Evolutionary conservation across 2,888 invertebrate species (phyloP), one percentile per base, ranked within the genome.

Genomic region (Hyppa rectilinea): DNA sequence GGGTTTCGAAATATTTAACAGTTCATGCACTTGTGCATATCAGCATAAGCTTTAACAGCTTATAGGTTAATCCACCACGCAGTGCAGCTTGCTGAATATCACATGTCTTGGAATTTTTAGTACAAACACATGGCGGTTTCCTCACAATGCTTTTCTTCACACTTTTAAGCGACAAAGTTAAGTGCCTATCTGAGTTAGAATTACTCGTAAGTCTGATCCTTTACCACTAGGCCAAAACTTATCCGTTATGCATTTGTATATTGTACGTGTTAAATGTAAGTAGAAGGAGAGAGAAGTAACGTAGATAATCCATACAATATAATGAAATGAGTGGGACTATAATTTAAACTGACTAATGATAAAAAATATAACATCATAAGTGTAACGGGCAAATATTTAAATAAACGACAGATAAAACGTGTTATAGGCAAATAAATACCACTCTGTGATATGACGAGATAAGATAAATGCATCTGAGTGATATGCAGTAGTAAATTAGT

Each of bases 391-490:
- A 88, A 88, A 87, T 84, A 87, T 84, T 85, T 81, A 73, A 76
- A 81, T 81, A 80, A 84, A 77, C 71, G 55, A 66, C 71, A 80
- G 75, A 85, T 83, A 85, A 83, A 84, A 81, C 82, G 86, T 71
- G 69, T 69, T 76, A 80, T 79, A 81, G 78, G 74, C 76, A 87
- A 87, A 89, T 81, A 85, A 81, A 83, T 80, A 80, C 59, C 66
- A 82, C 71, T 79, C 80, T 79, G 85, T 84, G 84, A 87, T 84
- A 75, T 64, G 66, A 26, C 53, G 23, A 40, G 89, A 89, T 89
- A 89, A 89, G 88, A 88, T 87, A 85, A 73, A 77, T 86, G 85
- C 87, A 85, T 80, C 74, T 67, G 70, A 73, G 78, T 69, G 67
- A 73, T 74, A 75, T 87, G 82, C 80, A 78, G 73, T 76, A 75